These are phyloP conservation scores for Apostichopus leukothele DNA, from an alignment of 53 echinoderm and acorn worm genomes.

Conservation along the genomic window DNA sequence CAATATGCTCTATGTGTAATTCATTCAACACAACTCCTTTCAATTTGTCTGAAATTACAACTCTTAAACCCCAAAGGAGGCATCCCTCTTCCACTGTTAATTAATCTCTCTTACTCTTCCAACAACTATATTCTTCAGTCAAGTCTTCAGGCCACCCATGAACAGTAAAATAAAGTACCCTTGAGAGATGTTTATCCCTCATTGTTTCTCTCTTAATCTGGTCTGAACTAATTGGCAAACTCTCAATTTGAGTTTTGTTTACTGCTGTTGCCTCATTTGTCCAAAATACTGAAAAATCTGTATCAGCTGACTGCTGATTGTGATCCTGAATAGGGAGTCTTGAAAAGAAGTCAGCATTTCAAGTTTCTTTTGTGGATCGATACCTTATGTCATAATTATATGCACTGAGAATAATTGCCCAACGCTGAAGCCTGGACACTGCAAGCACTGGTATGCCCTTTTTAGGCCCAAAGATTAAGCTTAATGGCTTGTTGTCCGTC, in stretches of 20 bases:
- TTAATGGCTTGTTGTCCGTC: slow-evolving; percentile 36
- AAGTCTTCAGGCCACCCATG: slow-evolving; percentile 19
- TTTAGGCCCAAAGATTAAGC: not conserved
- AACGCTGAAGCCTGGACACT: slow-evolving; percentile 25
- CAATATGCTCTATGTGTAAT: slow-evolving; percentile 18
- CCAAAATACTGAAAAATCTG: slow-evolving; percentile 26
- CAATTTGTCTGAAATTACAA: no score
- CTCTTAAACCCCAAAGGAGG: no score
- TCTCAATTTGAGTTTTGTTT: not conserved
- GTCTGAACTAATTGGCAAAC: not conserved
- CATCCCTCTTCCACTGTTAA: not conserved
- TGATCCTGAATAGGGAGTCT: slow-evolving; percentile 11
- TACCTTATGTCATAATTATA: slow-evolving; percentile 30
- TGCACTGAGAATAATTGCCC: slow-evolving; percentile 28
- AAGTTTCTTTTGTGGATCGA: slow-evolving; percentile 23
- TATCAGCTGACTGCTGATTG: not conserved
- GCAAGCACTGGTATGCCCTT: not conserved
- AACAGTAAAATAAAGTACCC: not conserved
- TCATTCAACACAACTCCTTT: not conserved
- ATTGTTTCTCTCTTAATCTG: slow-evolving; percentile 15
- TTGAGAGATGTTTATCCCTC: slow-evolving; percentile 4
- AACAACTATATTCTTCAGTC: not conserved
- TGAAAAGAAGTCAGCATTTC: slow-evolving; percentile 42
- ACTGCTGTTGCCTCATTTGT: slow-evolving; percentile 7
- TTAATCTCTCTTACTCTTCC: slow-evolving; percentile 7